Evolutionary conservation across 2,888 invertebrate genomes (phyloP), one percentile per base, ranked within the genome.

Genomic region (Pilophorus perplexus): DNA sequence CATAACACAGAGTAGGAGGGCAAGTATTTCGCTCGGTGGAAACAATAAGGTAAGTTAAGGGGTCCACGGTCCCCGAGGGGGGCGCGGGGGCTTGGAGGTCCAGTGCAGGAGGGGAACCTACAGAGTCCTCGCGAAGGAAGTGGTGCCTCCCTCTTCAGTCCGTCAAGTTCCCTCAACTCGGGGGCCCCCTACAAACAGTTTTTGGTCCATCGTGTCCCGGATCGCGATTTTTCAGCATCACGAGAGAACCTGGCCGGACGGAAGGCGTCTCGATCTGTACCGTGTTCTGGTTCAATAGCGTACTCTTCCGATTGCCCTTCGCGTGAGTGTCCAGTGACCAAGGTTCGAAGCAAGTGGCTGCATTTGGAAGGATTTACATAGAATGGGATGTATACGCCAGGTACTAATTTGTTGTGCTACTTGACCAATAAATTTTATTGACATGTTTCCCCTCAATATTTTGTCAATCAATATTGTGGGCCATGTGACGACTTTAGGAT

Each of bases 301-400:
- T 33, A 33, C n/a, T n/a, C n/a, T n/a, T n/a, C n/a, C n/a, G n/a
- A n/a, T n/a, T n/a, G n/a, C n/a, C n/a, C 20, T 2, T 44, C 48
- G 48, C 48, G 48, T n/a, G 52, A 14, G 52, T 52, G 52, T 52
- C 52, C 25, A 52, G 52, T 52, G 52, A 52, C 52, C 14, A 16
- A 16, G 50, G 27, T n/a, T n/a, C n/a, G n/a, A n/a, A n/a, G n/a
- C n/a, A 23, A 12, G 3, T 25, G 28, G 40, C 33, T 33, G 33
- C 33, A 33, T 33, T 12, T 33, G 12, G 6, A 33, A 6, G 25
- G 52, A 52, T 55, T n/a, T n/a, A 18, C 23, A 38, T 20, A 38
- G 12, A 38, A 55, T 55, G 55, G 55, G 38, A 55, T 38, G 37
- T 14, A 8, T 33, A 22, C 37, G 18, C 14, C 55, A 55, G 55